Conservation (phyloP, 2,797 vertebrate genomes). For the Enteromius treurensis region DNA sequence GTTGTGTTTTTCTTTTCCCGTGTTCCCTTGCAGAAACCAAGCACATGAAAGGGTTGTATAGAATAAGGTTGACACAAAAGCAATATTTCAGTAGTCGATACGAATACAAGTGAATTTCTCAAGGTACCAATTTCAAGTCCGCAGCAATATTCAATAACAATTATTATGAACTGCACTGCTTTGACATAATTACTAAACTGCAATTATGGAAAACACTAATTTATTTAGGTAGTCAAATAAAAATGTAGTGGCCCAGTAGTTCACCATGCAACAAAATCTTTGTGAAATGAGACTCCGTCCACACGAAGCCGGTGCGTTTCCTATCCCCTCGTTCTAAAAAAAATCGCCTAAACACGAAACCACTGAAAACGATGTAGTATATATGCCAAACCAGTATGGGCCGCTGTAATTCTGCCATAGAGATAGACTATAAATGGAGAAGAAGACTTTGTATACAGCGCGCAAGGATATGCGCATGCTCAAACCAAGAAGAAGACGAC, state of each 20-base stretch:
- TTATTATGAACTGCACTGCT: neutral
- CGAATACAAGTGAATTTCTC: neutral
- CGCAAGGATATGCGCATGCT: too few species aligned
- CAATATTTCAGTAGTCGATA: neutral
- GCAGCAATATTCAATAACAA: slow-evolving; percentile 15
- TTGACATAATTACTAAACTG: neutral
- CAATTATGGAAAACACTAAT: neutral
- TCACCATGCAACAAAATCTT: too few species aligned
- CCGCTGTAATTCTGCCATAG: too few species aligned
- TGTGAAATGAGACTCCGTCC: too few species aligned
- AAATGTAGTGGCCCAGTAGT: neutral
- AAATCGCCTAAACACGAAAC: too few species aligned
- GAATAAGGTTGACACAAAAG: neutral
- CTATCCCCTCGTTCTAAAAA: too few species aligned
- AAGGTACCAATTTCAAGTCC: neutral
- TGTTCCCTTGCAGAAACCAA: neutral
- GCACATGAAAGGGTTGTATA: neutral
- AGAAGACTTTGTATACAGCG: too few species aligned
- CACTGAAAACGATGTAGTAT: too few species aligned
- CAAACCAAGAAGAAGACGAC: too few species aligned
- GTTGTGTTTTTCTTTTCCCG: neutral
- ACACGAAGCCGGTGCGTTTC: too few species aligned
- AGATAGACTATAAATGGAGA: too few species aligned
- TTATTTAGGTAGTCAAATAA: neutral
- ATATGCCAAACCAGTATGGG: too few species aligned